Conservation (phyloP, 2,113 vertebrate species). For the Campylomormyrus tamandua region DNA sequence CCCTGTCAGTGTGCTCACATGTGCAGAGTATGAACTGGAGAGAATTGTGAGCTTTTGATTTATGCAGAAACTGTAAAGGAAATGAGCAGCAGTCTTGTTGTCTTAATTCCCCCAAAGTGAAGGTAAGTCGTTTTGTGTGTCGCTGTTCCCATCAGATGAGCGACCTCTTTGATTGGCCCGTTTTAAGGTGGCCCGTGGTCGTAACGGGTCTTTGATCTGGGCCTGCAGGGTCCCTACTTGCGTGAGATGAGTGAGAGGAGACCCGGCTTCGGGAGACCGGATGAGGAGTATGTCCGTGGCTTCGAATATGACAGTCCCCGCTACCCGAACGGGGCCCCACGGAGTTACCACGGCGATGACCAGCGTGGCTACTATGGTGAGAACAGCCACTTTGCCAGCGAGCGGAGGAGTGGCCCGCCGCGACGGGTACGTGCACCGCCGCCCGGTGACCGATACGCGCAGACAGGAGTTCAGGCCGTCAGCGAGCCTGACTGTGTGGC, state of each 20-base stretch:
- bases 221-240: constrained; percentile 42
- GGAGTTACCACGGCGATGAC: constrained; percentile 28
- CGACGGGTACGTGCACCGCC: constrained; percentile 37
- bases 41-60: neutral
- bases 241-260: constrained; percentile 48
- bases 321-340: constrained; percentile 21
- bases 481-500: neutral
- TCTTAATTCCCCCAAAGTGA: neutral
- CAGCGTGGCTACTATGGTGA: constrained; percentile 28
- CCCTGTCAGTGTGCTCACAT: neutral
- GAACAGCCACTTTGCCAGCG: constrained; percentile 15
- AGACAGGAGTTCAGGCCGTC: neutral
- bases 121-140: neutral
- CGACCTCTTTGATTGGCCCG: neutral
- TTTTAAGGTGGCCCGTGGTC: neutral
- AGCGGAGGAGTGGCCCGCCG: constrained; percentile 32
- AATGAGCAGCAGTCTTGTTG: neutral
- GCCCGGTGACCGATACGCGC: neutral
- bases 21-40: neutral
- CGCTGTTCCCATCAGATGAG: neutral
- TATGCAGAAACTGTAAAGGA: neutral
- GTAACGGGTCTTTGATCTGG: neutral
- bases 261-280: neutral
- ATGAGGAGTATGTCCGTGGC: constrained; percentile 28
- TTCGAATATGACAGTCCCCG: constrained; percentile 34